Conservation (phyloP, 2,888 invertebrate genomes). For the Ypsolopha sequella region DNA sequence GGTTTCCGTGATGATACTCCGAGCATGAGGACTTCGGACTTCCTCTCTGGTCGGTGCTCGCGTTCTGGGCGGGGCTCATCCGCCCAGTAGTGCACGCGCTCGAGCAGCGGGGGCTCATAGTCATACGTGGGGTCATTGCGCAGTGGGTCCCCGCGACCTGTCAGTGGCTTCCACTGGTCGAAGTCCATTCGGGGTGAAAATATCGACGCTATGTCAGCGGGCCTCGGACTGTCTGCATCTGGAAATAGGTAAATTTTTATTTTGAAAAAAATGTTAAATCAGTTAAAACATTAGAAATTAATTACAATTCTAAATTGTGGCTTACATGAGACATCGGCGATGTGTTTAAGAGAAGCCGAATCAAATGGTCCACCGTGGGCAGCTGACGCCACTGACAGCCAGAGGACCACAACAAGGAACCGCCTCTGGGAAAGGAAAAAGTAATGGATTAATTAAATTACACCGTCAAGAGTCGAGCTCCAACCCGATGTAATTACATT, state of each 20-base stretch:
- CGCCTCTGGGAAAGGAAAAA: conserved; percentile 16
- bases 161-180: conserved; percentile 84
- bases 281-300: background rate
- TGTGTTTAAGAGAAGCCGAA: conserved; percentile 16
- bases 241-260: conserved; percentile 16
- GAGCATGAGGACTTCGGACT: conserved; percentile 77
- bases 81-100: conserved; percentile 85
- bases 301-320: conserved; percentile 3
- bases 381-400: conserved; percentile 12
- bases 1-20: conserved; percentile 79
- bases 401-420: conserved; percentile 13
- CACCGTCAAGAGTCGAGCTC: background rate
- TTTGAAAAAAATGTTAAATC: too few species aligned
- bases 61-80: conserved; percentile 73
- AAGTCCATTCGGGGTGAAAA: conserved; percentile 85
- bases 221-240: conserved; percentile 33
- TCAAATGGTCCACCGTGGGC: conserved; percentile 12
- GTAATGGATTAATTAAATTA: background rate
- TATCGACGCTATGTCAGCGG: conserved; percentile 41
- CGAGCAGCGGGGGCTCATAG: conserved; percentile 85
- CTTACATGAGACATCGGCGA: conserved; percentile 23
- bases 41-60: conserved; percentile 67
- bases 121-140: conserved; percentile 89
- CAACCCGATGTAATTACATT: background rate
- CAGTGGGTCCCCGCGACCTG: conserved; percentile 84